These are phyloP conservation scores for Frieseomelitta varia DNA, from an alignment of 1,140 invertebrate genomes.

Conservation along the genomic window DNA sequence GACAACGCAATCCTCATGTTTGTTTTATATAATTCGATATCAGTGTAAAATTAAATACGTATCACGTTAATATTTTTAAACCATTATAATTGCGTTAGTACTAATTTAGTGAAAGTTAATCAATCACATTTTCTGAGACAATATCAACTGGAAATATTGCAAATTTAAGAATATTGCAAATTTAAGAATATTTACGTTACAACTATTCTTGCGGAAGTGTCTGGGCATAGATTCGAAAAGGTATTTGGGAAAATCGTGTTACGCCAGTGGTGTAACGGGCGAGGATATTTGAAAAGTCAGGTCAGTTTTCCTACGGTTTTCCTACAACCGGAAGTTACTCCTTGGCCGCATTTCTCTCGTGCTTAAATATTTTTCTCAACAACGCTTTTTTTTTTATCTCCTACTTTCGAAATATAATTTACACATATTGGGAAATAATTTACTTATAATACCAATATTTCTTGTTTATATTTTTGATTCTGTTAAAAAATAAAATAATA, in stretches of 20 bases:
- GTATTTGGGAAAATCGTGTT: slow-evolving; percentile 49
- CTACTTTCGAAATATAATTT: neutral
- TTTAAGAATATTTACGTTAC: neutral
- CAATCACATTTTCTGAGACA: neutral
- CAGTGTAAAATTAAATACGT: neutral
- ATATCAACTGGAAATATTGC: neutral
- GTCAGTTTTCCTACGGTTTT: slow-evolving; percentile 50
- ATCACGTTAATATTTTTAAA: neutral
- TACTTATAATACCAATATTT: neutral
- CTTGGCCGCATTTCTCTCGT: slow-evolving; percentile 22
- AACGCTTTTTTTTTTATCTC: neutral
- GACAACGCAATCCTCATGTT: neutral
- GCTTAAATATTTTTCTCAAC: neutral
- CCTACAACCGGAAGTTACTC: slow-evolving; percentile 50
- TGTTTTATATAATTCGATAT: neutral
- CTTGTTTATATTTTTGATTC: neutral
- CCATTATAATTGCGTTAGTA: neutral
- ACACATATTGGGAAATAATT: neutral
- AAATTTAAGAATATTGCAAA: neutral
- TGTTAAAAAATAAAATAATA: neutral
- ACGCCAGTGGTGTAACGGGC: slow-evolving; percentile 18
- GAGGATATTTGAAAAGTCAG: slow-evolving; percentile 32
- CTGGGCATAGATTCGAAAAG: slow-evolving; percentile 42
- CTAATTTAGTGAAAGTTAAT: neutral
- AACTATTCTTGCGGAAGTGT: neutral